phyloP scores from a whole-genome alignment of 2,113 vertebrate species.

The Neolamprologus hecqui region DNA sequence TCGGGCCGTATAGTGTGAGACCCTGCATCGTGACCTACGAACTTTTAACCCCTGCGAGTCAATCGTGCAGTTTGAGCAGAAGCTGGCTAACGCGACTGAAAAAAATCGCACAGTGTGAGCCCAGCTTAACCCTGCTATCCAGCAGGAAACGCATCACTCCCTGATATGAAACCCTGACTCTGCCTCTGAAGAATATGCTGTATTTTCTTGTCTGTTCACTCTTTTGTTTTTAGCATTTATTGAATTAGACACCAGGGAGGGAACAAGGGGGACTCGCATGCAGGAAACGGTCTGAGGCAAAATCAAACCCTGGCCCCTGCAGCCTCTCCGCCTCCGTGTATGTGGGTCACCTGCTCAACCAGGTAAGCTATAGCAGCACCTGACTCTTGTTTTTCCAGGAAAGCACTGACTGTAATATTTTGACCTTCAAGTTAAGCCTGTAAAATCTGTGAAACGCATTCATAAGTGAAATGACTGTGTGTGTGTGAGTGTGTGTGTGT shows the following conservation, averaged over 20 bases:
- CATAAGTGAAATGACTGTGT: neutral
- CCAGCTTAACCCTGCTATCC: neutral
- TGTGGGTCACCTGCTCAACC: neutral
- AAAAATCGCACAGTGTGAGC: accelerated
- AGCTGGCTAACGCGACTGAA: no score
- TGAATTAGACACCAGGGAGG: neutral
- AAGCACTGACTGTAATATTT: neutral
- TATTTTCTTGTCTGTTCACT: neutral
- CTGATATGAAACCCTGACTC: neutral
- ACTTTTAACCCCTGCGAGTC: no score
- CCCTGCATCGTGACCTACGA: neutral
- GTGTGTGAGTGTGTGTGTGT: no score
- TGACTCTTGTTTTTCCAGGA: neutral
- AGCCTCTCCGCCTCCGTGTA: neutral
- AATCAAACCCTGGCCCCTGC: neutral
- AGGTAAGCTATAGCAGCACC: neutral
- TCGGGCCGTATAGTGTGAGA: neutral
- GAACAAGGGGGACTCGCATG: neutral
- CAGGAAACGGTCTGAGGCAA: accelerated
- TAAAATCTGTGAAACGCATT: neutral
- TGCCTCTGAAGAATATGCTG: neutral
- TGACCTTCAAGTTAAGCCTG: neutral
- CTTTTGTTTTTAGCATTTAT: neutral
- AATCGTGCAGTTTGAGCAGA: no score
- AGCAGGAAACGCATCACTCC: neutral